phyloP scores from a whole-genome alignment of 2,797 vertebrate species.

The Hemitrygon akajei region DNA sequence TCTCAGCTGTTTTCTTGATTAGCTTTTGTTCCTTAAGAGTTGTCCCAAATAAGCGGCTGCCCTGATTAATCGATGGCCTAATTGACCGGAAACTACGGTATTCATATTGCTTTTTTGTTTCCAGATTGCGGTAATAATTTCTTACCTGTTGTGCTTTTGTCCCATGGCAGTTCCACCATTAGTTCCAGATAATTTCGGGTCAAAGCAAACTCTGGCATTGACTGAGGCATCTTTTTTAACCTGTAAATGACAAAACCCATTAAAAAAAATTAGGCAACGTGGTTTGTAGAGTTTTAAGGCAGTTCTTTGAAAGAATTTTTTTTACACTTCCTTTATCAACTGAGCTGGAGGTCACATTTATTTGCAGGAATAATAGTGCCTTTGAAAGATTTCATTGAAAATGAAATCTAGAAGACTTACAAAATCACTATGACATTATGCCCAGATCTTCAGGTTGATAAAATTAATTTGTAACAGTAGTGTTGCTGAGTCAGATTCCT shows the following conservation, averaged over 20 bases:
- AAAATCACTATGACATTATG: neutral
- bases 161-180: conserved; percentile 96
- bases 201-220: conserved; percentile 93
- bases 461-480: neutral
- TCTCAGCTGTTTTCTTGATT: no score
- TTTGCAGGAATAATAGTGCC: neutral
- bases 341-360: neutral
- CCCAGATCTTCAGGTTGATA: neutral
- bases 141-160: conserved; percentile 82
- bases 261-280: neutral
- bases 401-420: neutral
- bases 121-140: neutral
- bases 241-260: conserved; percentile 51
- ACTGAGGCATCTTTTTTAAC: conserved; percentile 96
- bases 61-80: no score
- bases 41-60: no score
- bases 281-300: neutral
- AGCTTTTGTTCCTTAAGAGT: no score
- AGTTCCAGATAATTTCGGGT: conserved; percentile 92
- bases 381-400: neutral
- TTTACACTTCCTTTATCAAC: neutral
- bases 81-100: no score
- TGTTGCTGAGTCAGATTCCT: neutral
- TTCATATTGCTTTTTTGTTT: no score
- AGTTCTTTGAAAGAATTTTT: neutral